Evolutionary conservation across 1,140 invertebrate species (phyloP).

Genomic region (Phocides pigmalion): DNA sequence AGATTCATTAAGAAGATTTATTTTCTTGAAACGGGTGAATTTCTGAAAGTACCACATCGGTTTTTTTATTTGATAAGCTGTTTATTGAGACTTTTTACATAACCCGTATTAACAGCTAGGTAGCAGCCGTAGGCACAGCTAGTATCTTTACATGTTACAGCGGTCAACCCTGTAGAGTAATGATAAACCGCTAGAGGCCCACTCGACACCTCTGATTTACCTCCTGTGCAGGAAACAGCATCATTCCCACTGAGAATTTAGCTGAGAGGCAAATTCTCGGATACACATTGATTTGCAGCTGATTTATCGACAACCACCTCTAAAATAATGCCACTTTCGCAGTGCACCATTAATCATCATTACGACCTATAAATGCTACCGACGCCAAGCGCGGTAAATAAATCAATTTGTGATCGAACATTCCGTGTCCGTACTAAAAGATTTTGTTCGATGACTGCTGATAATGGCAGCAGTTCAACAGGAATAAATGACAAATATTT

Average conservation of each 20-base stretch:
- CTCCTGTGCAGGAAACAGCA: neutral
- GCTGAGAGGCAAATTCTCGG: conserved; percentile 28
- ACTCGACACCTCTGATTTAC: neutral
- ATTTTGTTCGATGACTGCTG: neutral
- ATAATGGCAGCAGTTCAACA: neutral
- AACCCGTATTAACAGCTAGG: too few species aligned
- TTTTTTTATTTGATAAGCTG: too few species aligned
- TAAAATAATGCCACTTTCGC: conserved; percentile 18
- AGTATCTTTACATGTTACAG: too few species aligned
- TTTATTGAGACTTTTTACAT: too few species aligned
- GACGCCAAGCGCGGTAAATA: conserved; percentile 22
- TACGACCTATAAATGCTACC: conserved; percentile 34
- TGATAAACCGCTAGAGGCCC: neutral
- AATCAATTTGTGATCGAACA: conserved; percentile 32
- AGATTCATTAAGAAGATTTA: too few species aligned
- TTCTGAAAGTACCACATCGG: too few species aligned
- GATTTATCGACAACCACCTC: conserved; percentile 30
- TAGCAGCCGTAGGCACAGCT: too few species aligned
- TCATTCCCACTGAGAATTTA: conserved; percentile 2
- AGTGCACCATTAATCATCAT: conserved; percentile 44
- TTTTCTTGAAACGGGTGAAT: too few species aligned
- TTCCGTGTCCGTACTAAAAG: conserved; percentile 8
- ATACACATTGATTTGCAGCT: conserved; percentile 39
- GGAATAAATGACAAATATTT: neutral
- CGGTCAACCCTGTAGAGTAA: neutral